Conservation (phyloP, 2,888 invertebrate species). For the Heliconius ethilla region DNA sequence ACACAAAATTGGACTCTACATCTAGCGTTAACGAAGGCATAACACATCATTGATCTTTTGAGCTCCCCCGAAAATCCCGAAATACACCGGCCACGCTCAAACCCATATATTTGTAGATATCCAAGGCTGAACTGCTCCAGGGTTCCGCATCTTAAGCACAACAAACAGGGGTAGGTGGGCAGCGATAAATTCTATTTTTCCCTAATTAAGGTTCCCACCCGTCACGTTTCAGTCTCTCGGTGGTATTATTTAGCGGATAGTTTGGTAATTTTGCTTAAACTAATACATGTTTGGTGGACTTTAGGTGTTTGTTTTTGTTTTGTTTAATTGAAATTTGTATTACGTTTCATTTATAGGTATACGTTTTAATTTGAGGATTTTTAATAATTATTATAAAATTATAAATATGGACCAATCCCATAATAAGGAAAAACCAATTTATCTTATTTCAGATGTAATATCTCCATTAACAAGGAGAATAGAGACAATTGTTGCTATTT, state of each 20-base stretch:
- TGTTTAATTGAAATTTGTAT: not conserved
- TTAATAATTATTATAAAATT: not conserved
- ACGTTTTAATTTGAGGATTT: not conserved
- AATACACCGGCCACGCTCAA: slow-evolving; percentile 36
- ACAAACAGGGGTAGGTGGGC: slow-evolving; percentile 65
- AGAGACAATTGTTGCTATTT: too few relatives aligned
- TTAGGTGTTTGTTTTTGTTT: slow-evolving; percentile 14
- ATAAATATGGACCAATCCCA: not conserved
- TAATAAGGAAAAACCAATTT: too few relatives aligned
- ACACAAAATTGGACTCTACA: not conserved
- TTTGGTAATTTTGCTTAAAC: slow-evolving; percentile 21
- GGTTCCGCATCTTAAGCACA: slow-evolving; percentile 46
- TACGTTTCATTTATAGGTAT: not conserved
- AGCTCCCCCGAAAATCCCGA: slow-evolving; percentile 19
- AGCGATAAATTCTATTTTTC: slow-evolving; percentile 79
- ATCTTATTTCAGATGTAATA: too few relatives aligned
- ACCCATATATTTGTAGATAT: slow-evolving; percentile 43
- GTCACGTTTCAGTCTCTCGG: slow-evolving; percentile 42
- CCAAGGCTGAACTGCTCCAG: slow-evolving; percentile 17
- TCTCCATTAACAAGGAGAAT: too few relatives aligned
- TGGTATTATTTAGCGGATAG: slow-evolving; percentile 37
- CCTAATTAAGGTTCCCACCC: slow-evolving; percentile 72
- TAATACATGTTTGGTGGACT: slow-evolving; percentile 11
- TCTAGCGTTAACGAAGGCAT: slow-evolving; percentile 8
- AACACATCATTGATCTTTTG: slow-evolving; percentile 20